phyloP scores from a whole-genome alignment of 2,888 invertebrate genomes.

The Gryllus longicercus region DNA sequence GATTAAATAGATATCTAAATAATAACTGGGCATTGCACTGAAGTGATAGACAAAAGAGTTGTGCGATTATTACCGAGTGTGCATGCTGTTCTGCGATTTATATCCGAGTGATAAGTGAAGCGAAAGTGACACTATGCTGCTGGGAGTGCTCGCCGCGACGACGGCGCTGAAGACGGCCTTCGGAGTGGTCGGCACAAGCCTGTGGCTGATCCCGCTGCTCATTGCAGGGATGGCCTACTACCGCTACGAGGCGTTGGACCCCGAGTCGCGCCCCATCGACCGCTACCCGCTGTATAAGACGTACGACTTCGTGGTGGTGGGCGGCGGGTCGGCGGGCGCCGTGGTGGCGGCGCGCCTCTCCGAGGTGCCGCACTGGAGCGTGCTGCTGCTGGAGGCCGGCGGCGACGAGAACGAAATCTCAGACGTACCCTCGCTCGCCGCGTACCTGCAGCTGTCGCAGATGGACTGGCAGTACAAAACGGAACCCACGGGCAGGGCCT shows the following conservation, averaged over 20 bases:
- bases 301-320: slow-evolving; percentile 81
- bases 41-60: no score
- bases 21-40: no score
- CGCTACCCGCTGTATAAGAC: slow-evolving; percentile 64
- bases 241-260: slow-evolving; percentile 75
- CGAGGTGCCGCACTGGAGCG: slow-evolving; percentile 64
- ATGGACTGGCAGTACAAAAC: slow-evolving; percentile 89
- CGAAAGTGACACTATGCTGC: slow-evolving; percentile 31
- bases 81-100: neutral
- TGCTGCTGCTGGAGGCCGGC: slow-evolving; percentile 77
- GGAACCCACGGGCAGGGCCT: slow-evolving; percentile 75
- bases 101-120: neutral
- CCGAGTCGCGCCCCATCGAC: slow-evolving; percentile 72
- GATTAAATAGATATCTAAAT: no score
- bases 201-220: slow-evolving; percentile 80
- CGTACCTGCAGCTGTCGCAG: slow-evolving; percentile 79
- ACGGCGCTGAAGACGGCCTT: slow-evolving; percentile 37
- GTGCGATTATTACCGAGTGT: no score
- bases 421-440: slow-evolving; percentile 82
- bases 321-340: slow-evolving; percentile 86
- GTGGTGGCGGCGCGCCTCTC: slow-evolving; percentile 79
- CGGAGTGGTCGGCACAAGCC: slow-evolving; percentile 48
- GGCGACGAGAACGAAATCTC: slow-evolving; percentile 85
- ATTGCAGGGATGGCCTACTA: slow-evolving; percentile 78
- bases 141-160: slow-evolving; percentile 37